phyloP scores from a whole-genome alignment of 2,797 vertebrate species.

The Falco berigora region DNA sequence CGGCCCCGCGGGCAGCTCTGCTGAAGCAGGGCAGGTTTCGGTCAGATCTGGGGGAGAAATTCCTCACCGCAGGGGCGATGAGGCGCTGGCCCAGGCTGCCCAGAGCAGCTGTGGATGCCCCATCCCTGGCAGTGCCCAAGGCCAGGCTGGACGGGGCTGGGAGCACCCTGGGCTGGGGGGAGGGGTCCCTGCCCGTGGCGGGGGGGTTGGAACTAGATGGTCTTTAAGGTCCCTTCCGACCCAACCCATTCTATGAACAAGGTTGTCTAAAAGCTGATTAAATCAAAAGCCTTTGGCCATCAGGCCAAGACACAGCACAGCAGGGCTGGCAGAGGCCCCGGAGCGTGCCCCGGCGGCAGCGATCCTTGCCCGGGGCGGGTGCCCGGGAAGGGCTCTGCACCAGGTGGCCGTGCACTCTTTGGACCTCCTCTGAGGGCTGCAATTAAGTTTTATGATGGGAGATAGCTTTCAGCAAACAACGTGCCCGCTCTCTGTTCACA shows the following conservation, averaged over 20 bases:
- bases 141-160: too few species aligned
- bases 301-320: background rate
- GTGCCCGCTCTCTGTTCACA: background rate
- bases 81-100: too few species aligned
- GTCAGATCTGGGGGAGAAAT: too few species aligned
- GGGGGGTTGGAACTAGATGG: too few species aligned
- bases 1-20: too few species aligned
- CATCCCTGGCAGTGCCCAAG: too few species aligned
- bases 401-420: accelerated
- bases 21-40: too few species aligned
- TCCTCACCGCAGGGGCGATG: too few species aligned
- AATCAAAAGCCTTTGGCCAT: background rate
- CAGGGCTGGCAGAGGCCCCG: accelerated
- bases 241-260: background rate
- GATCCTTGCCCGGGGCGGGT: background rate
- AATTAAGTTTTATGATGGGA: accelerated
- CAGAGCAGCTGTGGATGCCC: too few species aligned
- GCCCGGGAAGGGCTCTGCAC: accelerated
- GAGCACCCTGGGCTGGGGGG: too few species aligned
- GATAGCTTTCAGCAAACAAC: background rate
- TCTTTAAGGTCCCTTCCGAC: too few species aligned
- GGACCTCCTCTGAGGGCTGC: background rate
- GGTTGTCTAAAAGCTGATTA: background rate
- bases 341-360: background rate
- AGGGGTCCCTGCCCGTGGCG: too few species aligned